Evolutionary conservation across 2,113 vertebrate species (phyloP), one percentile per base, ranked within the genome.

Genomic region (Bufo bufo): DNA sequence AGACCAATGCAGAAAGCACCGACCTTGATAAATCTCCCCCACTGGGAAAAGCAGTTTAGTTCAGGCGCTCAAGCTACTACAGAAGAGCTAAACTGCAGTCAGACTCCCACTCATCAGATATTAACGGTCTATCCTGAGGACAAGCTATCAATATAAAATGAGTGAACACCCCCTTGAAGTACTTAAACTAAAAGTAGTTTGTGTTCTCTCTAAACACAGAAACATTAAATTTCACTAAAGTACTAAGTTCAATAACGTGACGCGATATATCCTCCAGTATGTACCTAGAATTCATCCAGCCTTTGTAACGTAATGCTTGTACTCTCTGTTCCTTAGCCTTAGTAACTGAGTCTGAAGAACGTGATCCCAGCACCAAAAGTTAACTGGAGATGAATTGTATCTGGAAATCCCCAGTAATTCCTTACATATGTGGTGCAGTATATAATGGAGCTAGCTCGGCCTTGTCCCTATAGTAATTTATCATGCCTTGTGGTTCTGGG

Each of bases 321-420:
- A 1, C 80, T 23, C 61, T 63, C 16, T 63, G 33, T 7, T 82
- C 19, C 56, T 63, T 43, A 82, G 81, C 61, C 45, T 49, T 23
- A 52, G 77, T 54, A 79, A 79, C 54, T 58, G 3, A 84, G 82
- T 84, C 65, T 11, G 20, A 84, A 84, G 65, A 84, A 84, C 82
- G 82, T 84, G 82, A 65, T 84, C 63, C 82, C 66, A 84, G 82
- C 82, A 84, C 82, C 13, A 17, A 69, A 50, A 33, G 63, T 54
- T 71, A 84, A 84, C 82, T 54, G 49, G 20, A 84, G 63, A 71
- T 54, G 59, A 84, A 84, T 84, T 84, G 82, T 84, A 71, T 66
- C 82, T 71, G 82, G 82, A 84, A 84, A 84, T 84, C 58, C 82
- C 63, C 82, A 71, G 82, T 84, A 84, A 84, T 71, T 84, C 82